Base-by-base conservation (phyloP, 2,888 invertebrate genomes). In the Gibbula magus region DNA sequence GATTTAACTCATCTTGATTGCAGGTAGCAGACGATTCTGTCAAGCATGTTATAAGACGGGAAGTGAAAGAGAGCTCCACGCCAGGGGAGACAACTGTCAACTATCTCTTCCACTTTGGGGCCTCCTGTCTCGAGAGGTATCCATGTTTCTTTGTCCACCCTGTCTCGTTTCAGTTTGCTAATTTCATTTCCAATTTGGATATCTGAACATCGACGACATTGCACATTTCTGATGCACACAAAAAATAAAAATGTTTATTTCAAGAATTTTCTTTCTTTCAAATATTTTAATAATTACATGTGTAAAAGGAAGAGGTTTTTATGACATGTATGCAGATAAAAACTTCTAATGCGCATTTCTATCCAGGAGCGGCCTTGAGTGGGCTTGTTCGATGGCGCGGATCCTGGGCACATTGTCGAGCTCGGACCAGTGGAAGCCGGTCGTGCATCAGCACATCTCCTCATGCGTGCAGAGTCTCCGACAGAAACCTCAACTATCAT, bases 361-460 rank as follows among this genome's bases (percentile, higher is more conserved):
- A 80, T 84, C 0, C 77, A 91, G 91, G 85, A 89, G 90, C 84
- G 90, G 91, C 5, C 78, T 92, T 61, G 91, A 91, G 81, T 92
- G 91, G 92, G 89, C 92, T 0, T 91, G 91, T 79, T 91, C 91
- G 8, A 87, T 92, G 75, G 89, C 92, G 5, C 83, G 89, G 22
- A 91, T 92, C 51, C 84, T 92, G 61, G 91, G 91, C 81, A 87
- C 86, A 51, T 82, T 92, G 78, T 89, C 89, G 78, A 83, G 79
- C 54, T 85, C 90, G 1, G 75, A 76, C 0, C 85, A 88, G 39
- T 92, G 92, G 92, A 86, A 86, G 53, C 81, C 84, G 32, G 89
- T 89, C 0, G 82, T 92, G 13, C 88, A 90, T 54, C 78, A 86
- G 7, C 90, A 91, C 75, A 87, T 92, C 7, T 86, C 88, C 32